Percentiles rank a stretch among this genome's conserved stretches.
phyloP scores from a whole-genome alignment of 1,140 invertebrate species.

The Ctenoplectra terminalis region DNA sequence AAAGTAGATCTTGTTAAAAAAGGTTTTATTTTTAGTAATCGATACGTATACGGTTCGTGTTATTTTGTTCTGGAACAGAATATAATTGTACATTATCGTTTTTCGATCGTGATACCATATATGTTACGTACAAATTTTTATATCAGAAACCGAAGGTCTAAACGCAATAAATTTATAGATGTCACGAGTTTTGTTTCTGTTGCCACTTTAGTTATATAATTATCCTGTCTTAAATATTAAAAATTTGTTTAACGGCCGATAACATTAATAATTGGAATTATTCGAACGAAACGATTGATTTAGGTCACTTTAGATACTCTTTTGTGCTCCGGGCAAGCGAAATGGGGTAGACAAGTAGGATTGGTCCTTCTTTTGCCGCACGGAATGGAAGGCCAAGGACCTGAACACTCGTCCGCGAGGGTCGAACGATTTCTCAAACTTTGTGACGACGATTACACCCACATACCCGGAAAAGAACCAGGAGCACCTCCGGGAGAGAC shows the following conservation, averaged over 20 bases:
- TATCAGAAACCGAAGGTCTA: neutral
- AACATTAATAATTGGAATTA: neutral
- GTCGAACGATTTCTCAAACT: conserved; percentile 93
- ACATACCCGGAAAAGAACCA: conserved; percentile 83
- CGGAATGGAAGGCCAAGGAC: conserved; percentile 95
- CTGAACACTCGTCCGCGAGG: conserved; percentile 92
- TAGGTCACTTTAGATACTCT: conserved; percentile 95
- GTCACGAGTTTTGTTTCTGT: too few species aligned
- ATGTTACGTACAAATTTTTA: neutral
- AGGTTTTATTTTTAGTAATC: too few species aligned
- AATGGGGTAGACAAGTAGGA: conserved; percentile 93
- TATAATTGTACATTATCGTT: neutral
- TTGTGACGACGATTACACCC: conserved; percentile 89
- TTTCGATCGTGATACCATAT: too few species aligned
- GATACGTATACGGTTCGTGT: too few species aligned
- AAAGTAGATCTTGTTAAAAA: too few species aligned
- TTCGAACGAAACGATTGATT: neutral
- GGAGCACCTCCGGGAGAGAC: conserved; percentile 61
- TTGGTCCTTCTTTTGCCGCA: conserved; percentile 93
- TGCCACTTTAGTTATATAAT: too few species aligned
- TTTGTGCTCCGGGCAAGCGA: conserved; percentile 90
- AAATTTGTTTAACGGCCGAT: too few species aligned
- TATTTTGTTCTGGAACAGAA: neutral
- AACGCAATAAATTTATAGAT: neutral
- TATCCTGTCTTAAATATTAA: too few species aligned